Conservation (phyloP, 2,113 vertebrate species). For the Orthonyx spaldingii region DNA sequence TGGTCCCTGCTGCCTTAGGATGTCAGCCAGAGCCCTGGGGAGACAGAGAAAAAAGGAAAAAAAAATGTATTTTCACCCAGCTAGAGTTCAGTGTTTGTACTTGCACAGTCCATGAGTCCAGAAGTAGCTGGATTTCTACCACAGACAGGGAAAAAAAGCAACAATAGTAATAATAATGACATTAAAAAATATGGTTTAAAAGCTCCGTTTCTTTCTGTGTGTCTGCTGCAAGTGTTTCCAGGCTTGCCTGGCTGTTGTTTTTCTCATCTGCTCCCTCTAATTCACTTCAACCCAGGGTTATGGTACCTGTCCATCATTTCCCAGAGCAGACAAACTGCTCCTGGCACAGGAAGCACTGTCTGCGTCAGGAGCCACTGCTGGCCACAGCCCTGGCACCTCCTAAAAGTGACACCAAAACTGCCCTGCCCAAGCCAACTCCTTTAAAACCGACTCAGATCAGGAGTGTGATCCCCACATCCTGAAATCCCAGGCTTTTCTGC, state of each 20-base stretch:
- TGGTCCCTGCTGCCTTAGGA: slow-evolving; percentile 97
- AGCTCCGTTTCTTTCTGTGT: background rate
- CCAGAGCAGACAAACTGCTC: background rate
- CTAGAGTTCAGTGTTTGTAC: background rate
- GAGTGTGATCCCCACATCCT: background rate
- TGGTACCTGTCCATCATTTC: background rate
- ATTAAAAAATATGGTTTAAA: background rate
- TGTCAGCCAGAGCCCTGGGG: slow-evolving; percentile 94
- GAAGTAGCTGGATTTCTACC: background rate
- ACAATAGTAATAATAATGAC: background rate
- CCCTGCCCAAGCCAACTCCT: background rate
- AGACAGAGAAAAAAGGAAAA: background rate
- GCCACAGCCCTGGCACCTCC: background rate
- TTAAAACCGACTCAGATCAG: background rate
- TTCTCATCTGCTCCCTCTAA: background rate
- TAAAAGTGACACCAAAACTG: background rate
- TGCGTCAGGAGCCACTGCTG: background rate
- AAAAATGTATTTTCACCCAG: background rate
- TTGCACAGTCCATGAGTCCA: background rate
- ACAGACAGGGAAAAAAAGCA: background rate
- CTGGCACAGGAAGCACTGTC: background rate
- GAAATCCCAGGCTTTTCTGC: background rate
- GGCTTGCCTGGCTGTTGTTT: background rate
- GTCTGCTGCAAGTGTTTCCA: background rate
- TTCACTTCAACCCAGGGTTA: background rate